A percentile compares a stretch with the other conserved stretches of the same genome.
These are phyloP conservation scores for Vulpes lagopus DNA, from an alignment of 2,113 vertebrate species.

Conservation along the genomic window DNA sequence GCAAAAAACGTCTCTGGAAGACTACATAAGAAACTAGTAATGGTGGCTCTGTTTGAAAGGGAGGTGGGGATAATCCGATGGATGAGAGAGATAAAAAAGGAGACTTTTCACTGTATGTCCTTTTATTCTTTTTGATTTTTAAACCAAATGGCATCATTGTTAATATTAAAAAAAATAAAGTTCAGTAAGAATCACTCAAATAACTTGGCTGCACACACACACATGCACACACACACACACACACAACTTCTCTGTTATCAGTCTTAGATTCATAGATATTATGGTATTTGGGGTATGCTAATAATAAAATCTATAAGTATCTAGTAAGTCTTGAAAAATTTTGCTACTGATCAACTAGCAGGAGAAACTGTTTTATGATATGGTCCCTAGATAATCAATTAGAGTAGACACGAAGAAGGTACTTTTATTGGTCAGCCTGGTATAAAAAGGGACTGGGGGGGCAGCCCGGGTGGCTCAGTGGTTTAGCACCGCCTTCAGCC, in stretches of 20 bases:
- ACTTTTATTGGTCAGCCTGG: background rate
- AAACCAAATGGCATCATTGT: background rate
- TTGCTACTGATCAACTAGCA: background rate
- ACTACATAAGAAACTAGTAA: background rate
- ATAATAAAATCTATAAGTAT: conserved; percentile 24
- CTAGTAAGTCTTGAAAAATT: background rate
- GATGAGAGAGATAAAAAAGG: background rate
- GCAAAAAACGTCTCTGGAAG: background rate
- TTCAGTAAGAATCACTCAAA: background rate
- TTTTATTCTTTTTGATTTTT: conserved; percentile 1
- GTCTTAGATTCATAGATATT: conserved; percentile 1
- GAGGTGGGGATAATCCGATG: background rate
- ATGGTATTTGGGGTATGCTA: background rate
- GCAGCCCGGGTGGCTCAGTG: no score
- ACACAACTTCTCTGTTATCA: background rate
- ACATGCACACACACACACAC: background rate
- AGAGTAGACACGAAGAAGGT: background rate
- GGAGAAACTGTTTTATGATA: background rate
- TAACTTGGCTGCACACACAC: background rate
- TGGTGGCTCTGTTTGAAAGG: background rate
- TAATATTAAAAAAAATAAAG: background rate
- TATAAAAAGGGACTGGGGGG: background rate
- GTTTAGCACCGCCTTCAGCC: no score
- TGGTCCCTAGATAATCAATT: background rate
- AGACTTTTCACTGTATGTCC: background rate